These are phyloP conservation scores for Furnarius figulus DNA, from an alignment of 2,113 vertebrate genomes.

Conservation along the genomic window DNA sequence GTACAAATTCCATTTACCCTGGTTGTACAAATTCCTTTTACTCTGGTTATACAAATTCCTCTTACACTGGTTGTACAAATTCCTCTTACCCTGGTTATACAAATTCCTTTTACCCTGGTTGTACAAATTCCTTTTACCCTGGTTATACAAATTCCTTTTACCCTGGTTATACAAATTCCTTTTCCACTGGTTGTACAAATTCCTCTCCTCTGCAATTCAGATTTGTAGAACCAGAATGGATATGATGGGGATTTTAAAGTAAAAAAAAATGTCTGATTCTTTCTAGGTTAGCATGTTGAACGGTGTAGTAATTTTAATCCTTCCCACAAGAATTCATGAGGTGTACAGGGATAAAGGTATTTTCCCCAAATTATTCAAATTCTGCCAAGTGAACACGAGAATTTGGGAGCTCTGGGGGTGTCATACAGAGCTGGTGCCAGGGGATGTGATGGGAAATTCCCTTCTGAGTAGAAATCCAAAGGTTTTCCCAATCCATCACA, in stretches of 20 bases:
- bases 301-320: not conserved
- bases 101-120: too few species aligned
- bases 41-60: not conserved
- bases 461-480: not conserved
- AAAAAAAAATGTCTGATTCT: not conserved
- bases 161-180: not conserved
- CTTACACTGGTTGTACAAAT: too few species aligned
- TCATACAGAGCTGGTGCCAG: not conserved
- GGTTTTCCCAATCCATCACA: not conserved
- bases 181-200: not conserved
- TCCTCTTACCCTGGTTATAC: too few species aligned
- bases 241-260: too few species aligned
- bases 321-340: not conserved
- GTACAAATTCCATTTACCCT: not conserved
- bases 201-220: not conserved
- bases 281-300: accelerated
- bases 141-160: too few species aligned
- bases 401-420: not conserved
- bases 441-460: not conserved
- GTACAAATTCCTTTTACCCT: not conserved
- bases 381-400: accelerated
- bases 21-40: not conserved
- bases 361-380: not conserved
- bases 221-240: too few species aligned
- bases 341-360: not conserved